Percentiles rank a stretch among this genome's conserved stretches.
Conservation (phyloP, 2,797 vertebrate species). For the Pterois miles region DNA sequence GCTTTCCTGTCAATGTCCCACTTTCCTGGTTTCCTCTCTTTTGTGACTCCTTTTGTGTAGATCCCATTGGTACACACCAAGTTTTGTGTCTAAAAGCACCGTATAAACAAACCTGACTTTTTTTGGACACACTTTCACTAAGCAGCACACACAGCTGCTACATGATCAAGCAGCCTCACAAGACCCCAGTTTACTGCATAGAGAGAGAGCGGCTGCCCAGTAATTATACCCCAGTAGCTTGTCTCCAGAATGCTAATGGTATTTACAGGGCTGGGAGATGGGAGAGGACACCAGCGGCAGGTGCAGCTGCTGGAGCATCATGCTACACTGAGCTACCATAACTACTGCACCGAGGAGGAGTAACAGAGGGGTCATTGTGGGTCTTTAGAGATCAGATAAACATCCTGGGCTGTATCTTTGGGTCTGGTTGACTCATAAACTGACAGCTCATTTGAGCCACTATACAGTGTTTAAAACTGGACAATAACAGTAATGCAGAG, state of each 20-base stretch:
- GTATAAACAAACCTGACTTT: slow-evolving; percentile 54
- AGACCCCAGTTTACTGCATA: slow-evolving; percentile 49
- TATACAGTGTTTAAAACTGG: not conserved
- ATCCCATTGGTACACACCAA: slow-evolving; percentile 20
- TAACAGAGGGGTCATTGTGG: slow-evolving; percentile 62
- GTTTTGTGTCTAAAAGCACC: slow-evolving; percentile 29
- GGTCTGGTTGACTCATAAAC: not conserved
- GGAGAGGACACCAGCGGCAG: slow-evolving; percentile 63
- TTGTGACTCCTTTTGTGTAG: not conserved
- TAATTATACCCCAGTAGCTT: slow-evolving; percentile 44
- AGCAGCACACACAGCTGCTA: slow-evolving; percentile 64
- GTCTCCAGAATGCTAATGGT: slow-evolving; percentile 69
- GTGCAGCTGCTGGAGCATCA: slow-evolving; percentile 68
- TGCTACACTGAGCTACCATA: slow-evolving; percentile 24
- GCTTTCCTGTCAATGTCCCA: not conserved
- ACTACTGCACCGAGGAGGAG: slow-evolving; percentile 4
- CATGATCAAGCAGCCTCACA: slow-evolving; percentile 49
- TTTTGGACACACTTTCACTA: slow-evolving; percentile 28
- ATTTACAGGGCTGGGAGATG: slow-evolving; percentile 62
- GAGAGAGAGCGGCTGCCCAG: slow-evolving; percentile 41
- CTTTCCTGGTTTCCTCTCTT: not conserved
- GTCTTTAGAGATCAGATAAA: slow-evolving; percentile 40
- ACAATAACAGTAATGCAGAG: not conserved
- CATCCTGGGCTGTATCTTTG: slow-evolving; percentile 2
- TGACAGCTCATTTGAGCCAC: not conserved